These are phyloP conservation scores for Pristionchus exspectatus DNA, from an alignment of 2,888 invertebrate genomes.

Conservation along the genomic window DNA sequence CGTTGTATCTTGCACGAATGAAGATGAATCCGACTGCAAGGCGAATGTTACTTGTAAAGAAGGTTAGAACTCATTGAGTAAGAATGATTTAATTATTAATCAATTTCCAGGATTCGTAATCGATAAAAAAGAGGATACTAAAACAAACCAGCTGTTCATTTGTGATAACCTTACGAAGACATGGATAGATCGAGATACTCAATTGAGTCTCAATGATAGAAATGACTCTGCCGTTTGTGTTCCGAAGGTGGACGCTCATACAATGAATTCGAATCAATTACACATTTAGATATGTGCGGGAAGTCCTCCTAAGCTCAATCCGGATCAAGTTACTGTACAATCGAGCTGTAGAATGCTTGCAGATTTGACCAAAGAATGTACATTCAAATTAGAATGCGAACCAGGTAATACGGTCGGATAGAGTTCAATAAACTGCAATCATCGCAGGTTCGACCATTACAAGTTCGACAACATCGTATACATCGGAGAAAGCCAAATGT, in stretches of 20 bases:
- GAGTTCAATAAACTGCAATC: background rate
- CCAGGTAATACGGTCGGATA: background rate
- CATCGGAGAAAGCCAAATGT: background rate
- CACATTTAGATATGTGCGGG: background rate
- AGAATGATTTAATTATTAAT: background rate
- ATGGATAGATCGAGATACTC: background rate
- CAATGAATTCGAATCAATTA: background rate
- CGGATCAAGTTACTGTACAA: background rate
- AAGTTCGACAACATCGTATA: background rate
- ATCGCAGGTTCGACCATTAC: background rate
- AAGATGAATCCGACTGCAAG: background rate
- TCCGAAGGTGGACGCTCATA: background rate
- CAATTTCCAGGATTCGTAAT: background rate
- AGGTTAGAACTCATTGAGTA: background rate
- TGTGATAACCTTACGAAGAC: background rate
- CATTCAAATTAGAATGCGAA: slow-evolving; percentile 16
- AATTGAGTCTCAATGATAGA: background rate
- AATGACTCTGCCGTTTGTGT: background rate
- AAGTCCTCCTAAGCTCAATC: background rate
- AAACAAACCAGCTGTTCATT: background rate
- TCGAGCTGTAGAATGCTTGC: background rate
- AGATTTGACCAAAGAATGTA: background rate
- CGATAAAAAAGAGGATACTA: background rate
- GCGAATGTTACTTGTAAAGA: background rate
- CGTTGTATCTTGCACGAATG: background rate